Base-by-base conservation (phyloP, 1,140 invertebrate species). In the Heliconius hewitsoni region DNA sequence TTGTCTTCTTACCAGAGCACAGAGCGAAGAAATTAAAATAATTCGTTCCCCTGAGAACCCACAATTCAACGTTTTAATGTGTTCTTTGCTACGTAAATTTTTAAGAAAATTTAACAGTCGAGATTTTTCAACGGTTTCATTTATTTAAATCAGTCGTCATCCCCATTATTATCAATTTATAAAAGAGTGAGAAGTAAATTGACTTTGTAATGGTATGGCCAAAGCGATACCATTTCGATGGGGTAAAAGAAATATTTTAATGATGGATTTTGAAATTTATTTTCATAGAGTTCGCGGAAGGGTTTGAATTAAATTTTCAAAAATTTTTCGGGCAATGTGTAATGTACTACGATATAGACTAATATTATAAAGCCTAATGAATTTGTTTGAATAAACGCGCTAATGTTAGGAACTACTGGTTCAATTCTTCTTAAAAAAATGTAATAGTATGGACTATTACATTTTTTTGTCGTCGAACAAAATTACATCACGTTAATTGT, bases 261-360 rank as follows among this genome's bases (percentile, higher is more conserved):
- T 60, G 55, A 23, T 60, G n/a, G 55, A 60, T 60, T 60, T 60
- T 60, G 55, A 23, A 60, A 60, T 60, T 60, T n/a, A 60, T 60
- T 60, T 60, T 60, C 8, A 23, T 60, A 8, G 55, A n/a, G 55
- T 60, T 11, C 55, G 55, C n/a, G 8, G 8, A 23, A 23, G 55
- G n/a, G 55, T 11, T 60, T 60, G 1, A 8, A 2, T 60, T 27
- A 3, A n/a, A 60, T 60, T 11, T 60, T 23, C 55, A 4, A 16
- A 16, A 46, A n/a, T 23, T 3, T 23, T 60, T 27, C 55, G 19
- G 55, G 1, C n/a, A 13, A 23, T 57, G 19, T 57, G 3, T 23
- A 8, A 23, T 9, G 9, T 52, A 52, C 0, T 19, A 18, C 18
- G 50, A 52, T 52, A 52, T 46, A 3, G 13, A 46, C 42, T 16